These are phyloP conservation scores for Bactericera cockerelli DNA, from an alignment of 1,140 invertebrate species.

Conservation along the genomic window DNA sequence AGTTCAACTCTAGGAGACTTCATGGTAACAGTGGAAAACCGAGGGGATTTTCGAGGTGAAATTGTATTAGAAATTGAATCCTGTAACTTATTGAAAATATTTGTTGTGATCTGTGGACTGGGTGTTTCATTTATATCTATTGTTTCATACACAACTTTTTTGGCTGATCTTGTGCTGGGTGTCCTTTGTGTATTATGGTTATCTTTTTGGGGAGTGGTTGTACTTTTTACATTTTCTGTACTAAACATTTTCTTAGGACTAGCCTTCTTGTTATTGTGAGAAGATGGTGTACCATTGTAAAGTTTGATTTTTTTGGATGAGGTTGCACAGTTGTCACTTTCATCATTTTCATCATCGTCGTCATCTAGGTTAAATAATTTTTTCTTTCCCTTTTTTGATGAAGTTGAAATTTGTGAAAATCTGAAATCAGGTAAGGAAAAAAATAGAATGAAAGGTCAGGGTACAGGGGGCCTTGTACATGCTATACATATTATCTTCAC, in stretches of 20 bases:
- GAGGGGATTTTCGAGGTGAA: no score
- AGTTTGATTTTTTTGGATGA: slow-evolving; percentile 2
- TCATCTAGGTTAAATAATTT: background rate
- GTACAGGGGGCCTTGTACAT: no score
- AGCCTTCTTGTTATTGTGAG: background rate
- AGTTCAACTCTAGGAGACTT: no score
- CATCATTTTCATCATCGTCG: background rate
- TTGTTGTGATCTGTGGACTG: background rate
- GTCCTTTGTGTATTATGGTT: background rate
- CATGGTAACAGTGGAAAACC: no score
- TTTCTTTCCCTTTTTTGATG: background rate
- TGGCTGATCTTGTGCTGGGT: background rate
- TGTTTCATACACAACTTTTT: background rate
- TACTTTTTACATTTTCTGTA: no score
- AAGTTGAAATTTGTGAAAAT: background rate
- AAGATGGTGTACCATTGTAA: background rate
- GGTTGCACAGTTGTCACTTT: background rate
- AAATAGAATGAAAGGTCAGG: background rate
- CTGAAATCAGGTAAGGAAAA: background rate
- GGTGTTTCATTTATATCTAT: background rate
- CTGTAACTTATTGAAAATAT: no score
- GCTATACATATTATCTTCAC: no score
- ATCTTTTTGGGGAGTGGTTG: background rate
- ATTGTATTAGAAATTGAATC: no score
- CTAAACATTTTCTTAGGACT: background rate